Percentiles rank a stretch among this genome's conserved stretches.
Conservation (phyloP, 2,797 vertebrate genomes). For the Streptopelia turtur region DNA sequence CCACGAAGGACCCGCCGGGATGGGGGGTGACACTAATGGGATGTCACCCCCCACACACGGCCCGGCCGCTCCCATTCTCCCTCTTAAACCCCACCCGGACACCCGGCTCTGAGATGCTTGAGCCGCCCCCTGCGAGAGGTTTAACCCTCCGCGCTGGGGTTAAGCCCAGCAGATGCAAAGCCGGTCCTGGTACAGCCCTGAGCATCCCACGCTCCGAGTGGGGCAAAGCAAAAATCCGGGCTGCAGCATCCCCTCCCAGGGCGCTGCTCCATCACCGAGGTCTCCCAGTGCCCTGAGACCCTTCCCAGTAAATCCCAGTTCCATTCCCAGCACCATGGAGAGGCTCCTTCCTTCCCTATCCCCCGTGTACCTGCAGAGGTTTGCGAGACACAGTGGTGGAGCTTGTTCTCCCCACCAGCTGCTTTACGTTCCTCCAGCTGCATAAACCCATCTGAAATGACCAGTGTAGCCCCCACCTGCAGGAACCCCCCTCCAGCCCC, state of each 20-base stretch:
- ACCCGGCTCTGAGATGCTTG: not conserved
- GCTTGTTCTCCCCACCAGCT: not conserved
- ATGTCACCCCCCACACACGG: rapidly evolving
- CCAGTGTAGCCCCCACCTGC: not conserved
- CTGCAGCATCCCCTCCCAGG: not conserved
- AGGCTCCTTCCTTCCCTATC: no score
- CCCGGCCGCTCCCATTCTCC: not conserved
- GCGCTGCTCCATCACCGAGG: not conserved
- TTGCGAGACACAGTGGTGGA: rapidly evolving
- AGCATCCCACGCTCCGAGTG: not conserved
- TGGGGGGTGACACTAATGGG: not conserved
- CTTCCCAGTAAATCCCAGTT: not conserved
- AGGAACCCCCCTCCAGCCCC: not conserved
- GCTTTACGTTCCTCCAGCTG: not conserved
- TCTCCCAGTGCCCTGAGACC: not conserved
- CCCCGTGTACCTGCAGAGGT: not conserved
- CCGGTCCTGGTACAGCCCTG: not conserved
- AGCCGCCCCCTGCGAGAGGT: not conserved
- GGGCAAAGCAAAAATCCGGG: not conserved
- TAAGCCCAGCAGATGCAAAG: not conserved
- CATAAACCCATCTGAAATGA: not conserved
- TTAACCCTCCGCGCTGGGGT: not conserved
- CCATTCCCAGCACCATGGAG: not conserved
- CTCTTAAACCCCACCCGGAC: not conserved
- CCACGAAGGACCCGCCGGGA: not conserved